Evolutionary conservation across 2,113 vertebrate genomes (phyloP), one percentile per base, ranked within the genome.

Genomic region (Equus quagga): DNA sequence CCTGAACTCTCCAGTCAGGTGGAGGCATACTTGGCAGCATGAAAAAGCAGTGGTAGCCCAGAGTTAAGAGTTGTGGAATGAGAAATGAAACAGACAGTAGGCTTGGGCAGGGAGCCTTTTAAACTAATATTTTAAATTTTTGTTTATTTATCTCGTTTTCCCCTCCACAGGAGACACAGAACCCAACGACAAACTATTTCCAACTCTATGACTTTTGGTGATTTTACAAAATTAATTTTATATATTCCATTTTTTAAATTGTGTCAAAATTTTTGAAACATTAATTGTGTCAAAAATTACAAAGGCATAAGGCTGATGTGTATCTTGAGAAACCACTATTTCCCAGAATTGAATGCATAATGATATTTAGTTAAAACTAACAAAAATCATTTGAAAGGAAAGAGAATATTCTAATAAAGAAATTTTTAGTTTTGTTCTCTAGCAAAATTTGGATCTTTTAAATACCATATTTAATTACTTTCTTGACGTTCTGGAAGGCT

Each of bases 211-310:
- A 36, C 54, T 65, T 83, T 26, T 84, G 79, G 28, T 28, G 23
- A 60, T 89, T 96, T 81, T 94, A 76, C 23, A 41, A 41, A 70
- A 91, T 65, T 92, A 73, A 96, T 94, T 87, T 92, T 82, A 58
- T 56, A 33, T n/a, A 58, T 49, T 15, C 6, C 8, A 31, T 7
- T 79, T 91, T 85, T 41, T 6, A 89, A 87, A 41, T 14, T 21
- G 2, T 80, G n/a, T 56, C n/a, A 73, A 51, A 64, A 49, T 89
- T 93, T 96, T 78, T 73, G 51, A 54, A 12, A 54, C 51, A 54
- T 14, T 54, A 13, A 54, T 54, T 54, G 51, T 54, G 51, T 54
- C 51, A 54, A 54, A 54, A 54, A 54, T 54, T 54, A 54, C 13
- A 13, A 51, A 83, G 75, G 11, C 49, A 1, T 75, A 85, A 82